Percentiles rank a stretch among this genome's conserved stretches.
These are phyloP conservation scores for Eremobia ochroleuca DNA, from an alignment of 2,888 invertebrate species.

Conservation along the genomic window DNA sequence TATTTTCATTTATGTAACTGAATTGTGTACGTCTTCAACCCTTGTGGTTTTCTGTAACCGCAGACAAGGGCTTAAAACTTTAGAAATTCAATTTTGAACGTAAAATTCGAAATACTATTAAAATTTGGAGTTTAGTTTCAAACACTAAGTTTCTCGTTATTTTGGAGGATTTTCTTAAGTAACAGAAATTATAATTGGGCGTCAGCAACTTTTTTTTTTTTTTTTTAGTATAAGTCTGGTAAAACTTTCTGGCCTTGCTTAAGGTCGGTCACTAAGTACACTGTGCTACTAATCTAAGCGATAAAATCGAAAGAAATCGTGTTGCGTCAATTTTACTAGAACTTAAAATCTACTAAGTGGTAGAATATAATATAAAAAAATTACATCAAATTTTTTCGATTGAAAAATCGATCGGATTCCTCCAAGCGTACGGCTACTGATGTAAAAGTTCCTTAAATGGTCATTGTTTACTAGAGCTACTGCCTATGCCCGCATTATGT, in stretches of 20 bases:
- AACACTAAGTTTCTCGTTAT: constrained; percentile 9
- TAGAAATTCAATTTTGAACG: constrained; percentile 25
- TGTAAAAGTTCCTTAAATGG: no score
- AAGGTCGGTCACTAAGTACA: background rate
- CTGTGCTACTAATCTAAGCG: background rate
- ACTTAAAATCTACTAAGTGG: background rate
- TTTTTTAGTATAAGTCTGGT: background rate
- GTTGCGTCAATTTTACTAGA: background rate
- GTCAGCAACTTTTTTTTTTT: background rate
- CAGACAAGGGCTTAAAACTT: constrained; percentile 46
- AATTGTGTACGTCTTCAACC: background rate
- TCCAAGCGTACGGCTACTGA: background rate
- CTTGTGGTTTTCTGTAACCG: constrained; percentile 4
- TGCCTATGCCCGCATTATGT: no score
- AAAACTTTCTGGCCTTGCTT: background rate
- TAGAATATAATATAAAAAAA: background rate
- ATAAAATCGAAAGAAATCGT: background rate
- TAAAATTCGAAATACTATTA: constrained; percentile 24
- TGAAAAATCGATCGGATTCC: background rate
- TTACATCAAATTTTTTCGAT: background rate
- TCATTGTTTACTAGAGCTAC: no score
- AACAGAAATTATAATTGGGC: background rate
- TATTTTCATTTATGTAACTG: constrained; percentile 8
- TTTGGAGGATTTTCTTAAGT: constrained; percentile 7
- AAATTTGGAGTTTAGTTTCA: constrained; percentile 38